Conservation (phyloP, 2,797 vertebrate species). For the Xiphorhynchus erythropygius region DNA sequence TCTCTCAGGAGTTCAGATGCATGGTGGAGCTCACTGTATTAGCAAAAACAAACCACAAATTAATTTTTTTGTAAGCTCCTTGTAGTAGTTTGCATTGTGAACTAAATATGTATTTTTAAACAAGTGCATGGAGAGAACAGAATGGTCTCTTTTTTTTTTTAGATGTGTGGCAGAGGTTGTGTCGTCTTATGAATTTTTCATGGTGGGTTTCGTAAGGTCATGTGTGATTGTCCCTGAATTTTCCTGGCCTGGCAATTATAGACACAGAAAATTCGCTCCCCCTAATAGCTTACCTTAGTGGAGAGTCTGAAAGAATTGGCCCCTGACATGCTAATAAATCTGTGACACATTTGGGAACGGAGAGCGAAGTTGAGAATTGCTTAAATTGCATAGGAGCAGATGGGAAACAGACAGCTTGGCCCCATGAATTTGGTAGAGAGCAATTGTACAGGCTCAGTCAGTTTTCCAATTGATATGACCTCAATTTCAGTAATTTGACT, state of each 20-base stretch:
- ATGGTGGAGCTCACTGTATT: not conserved
- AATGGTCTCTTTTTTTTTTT: not conserved
- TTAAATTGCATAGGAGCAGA: slow-evolving; percentile 73
- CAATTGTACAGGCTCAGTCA: slow-evolving; percentile 49
- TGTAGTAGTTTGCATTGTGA: not conserved
- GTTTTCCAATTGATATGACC: slow-evolving; percentile 67
- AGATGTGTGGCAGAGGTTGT: not conserved
- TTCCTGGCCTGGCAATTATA: slow-evolving; percentile 11
- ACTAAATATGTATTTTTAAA: not conserved
- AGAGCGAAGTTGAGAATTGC: slow-evolving; percentile 72
- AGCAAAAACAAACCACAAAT: not conserved
- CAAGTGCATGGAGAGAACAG: not conserved
- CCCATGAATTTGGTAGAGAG: slow-evolving; percentile 50
- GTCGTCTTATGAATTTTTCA: slow-evolving; percentile 50
- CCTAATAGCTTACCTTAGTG: slow-evolving; percentile 55
- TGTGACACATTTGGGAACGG: slow-evolving; percentile 24
- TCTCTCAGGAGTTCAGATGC: not conserved
- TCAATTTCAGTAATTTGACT: slow-evolving; percentile 69
- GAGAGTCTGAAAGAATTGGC: slow-evolving; percentile 58
- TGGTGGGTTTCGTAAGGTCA: slow-evolving; percentile 34
- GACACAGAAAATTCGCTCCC: slow-evolving; percentile 60
- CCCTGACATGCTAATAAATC: slow-evolving; percentile 62
- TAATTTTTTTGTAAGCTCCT: not conserved
- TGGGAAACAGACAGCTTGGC: slow-evolving; percentile 63
- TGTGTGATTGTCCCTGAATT: slow-evolving; percentile 59